Evolutionary conservation across 2,113 vertebrate species (phyloP).

Genomic region (Datnioides undecimradiatus): DNA sequence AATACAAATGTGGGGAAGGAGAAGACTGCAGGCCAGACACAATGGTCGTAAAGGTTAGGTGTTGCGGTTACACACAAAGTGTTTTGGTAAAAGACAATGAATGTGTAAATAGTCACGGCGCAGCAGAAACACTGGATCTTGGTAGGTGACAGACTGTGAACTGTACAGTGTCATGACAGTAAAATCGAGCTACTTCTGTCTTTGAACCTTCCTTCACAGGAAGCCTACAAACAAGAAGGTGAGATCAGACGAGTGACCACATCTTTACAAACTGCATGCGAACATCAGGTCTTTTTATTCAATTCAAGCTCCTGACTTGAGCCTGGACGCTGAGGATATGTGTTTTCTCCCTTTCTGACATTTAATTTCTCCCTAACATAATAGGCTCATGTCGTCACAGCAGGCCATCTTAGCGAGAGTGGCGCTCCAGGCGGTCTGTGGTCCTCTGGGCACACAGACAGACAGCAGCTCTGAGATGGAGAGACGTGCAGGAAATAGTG

Average conservation of each 20-base stretch:
- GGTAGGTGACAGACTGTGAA: too few relatives aligned
- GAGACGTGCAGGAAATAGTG: slow-evolving; percentile 3
- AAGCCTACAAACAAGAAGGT: too few relatives aligned
- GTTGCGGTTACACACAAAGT: too few relatives aligned
- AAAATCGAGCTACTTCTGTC: too few relatives aligned
- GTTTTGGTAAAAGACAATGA: too few relatives aligned
- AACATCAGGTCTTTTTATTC: neutral
- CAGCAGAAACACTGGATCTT: too few relatives aligned
- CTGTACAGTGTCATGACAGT: too few relatives aligned
- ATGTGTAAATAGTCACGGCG: too few relatives aligned
- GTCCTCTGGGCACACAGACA: slow-evolving; percentile 1
- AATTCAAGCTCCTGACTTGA: neutral
- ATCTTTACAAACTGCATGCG: neutral
- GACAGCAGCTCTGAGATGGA: slow-evolving; percentile 13
- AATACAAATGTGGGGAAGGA: too few relatives aligned
- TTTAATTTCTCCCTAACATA: slow-evolving; percentile 31
- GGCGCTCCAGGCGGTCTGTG: slow-evolving; percentile 5
- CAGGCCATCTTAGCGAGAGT: neutral
- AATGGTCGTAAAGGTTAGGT: too few relatives aligned
- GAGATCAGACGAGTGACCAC: neutral
- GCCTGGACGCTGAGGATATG: neutral
- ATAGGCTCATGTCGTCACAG: slow-evolving; percentile 2
- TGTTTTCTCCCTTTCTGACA: neutral
- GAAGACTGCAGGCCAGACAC: too few relatives aligned
- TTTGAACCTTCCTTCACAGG: too few relatives aligned